Conservation (phyloP, 2,888 invertebrate species). For the Drosophila phalerata region DNA sequence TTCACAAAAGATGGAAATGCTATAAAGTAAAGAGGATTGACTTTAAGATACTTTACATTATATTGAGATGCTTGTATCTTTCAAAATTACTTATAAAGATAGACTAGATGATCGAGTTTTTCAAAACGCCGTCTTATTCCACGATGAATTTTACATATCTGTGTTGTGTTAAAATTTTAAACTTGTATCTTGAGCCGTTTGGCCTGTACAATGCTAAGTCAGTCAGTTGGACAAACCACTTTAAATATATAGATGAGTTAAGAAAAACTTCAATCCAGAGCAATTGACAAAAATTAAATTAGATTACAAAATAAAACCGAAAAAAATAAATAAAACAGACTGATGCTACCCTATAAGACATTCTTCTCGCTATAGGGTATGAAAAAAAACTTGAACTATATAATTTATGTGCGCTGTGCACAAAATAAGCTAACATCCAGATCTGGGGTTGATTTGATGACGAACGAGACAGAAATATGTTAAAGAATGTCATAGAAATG, state of each 20-base stretch:
- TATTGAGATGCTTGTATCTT: background rate
- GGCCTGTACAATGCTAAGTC: too few species aligned
- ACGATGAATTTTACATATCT: too few species aligned
- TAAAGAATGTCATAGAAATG: background rate
- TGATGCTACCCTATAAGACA: background rate
- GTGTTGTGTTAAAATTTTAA: too few species aligned
- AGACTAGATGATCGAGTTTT: too few species aligned
- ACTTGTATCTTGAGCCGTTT: too few species aligned
- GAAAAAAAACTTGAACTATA: constrained; percentile 27
- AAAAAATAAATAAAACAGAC: too few species aligned
- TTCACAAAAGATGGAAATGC: constrained; percentile 13
- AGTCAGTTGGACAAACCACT: too few species aligned
- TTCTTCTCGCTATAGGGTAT: background rate
- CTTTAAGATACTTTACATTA: background rate
- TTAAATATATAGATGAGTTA: background rate
- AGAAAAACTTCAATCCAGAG: background rate
- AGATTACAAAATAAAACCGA: background rate
- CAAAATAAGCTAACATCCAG: constrained; percentile 5
- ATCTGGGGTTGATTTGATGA: background rate
- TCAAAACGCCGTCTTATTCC: too few species aligned
- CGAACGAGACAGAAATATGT: background rate
- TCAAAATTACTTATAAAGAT: too few species aligned
- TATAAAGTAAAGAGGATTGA: background rate
- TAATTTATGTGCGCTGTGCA: constrained; percentile 42
- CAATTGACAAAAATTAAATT: background rate